Conservation (phyloP, 2,888 invertebrate genomes). For the Tinea semifulvella region DNA sequence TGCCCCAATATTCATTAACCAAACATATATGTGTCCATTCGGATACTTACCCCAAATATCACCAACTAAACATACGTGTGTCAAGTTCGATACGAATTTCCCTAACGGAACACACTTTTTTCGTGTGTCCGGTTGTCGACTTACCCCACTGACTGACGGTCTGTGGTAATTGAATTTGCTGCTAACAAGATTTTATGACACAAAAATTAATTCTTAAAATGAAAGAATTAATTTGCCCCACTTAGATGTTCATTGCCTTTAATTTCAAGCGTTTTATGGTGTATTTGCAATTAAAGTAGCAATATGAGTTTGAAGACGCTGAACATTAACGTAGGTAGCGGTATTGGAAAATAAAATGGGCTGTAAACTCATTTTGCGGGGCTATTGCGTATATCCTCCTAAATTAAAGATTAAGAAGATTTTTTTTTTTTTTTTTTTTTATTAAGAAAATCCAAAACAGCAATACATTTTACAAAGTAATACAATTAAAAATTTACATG, state of each 20-base stretch:
- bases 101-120: not conserved
- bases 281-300: constrained; percentile 8
- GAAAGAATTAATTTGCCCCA: constrained; percentile 13
- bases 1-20: too few species aligned
- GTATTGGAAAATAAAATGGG: constrained; percentile 2
- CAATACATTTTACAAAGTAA: too few species aligned
- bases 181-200: constrained; percentile 33
- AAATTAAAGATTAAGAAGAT: too few species aligned
- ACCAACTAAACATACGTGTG: too few species aligned
- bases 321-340: constrained; percentile 4
- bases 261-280: constrained; percentile 20
- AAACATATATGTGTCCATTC: too few species aligned
- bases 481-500: too few species aligned
- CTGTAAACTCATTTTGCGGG: constrained; percentile 6
- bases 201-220: constrained; percentile 37
- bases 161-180: constrained; percentile 39
- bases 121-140: too few species aligned
- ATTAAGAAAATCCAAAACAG: too few species aligned
- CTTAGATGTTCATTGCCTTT: constrained; percentile 36
- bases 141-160: constrained; percentile 18
- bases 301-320: not conserved
- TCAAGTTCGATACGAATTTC: too few species aligned
- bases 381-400: too few species aligned
- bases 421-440: too few species aligned
- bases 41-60: too few species aligned